Base-by-base conservation (phyloP, 2,113 vertebrate species). In the Tupaia chinensis region DNA sequence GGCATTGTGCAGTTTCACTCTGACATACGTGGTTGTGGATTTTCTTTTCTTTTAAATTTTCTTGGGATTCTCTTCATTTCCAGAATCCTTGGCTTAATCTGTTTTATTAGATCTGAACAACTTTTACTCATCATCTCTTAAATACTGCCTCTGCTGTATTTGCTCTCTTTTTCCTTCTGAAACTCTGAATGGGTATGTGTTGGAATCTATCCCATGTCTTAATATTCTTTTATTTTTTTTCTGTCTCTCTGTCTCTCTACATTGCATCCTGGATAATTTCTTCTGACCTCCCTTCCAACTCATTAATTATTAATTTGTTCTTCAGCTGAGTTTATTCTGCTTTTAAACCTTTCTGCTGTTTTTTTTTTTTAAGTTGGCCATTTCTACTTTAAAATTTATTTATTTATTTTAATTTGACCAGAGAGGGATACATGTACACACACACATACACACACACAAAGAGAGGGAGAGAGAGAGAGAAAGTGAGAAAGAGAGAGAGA, bases 31-130 rank as follows among this genome's bases (percentile, higher is more conserved):
- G 9, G 27, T 5, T 80, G 12, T 76, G 27, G 32, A 27, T 44
- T 95, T 85, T 80, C 13, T 91, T 73, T 74, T 68, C 58, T 63
- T 73, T 53, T 91, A 16, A 61, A 83, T 69, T 94, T 79, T 66
- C n/a, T 68, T 80, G 44, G 15, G n/a, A 60, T 81, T 95, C 10
- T 74, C 19, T 95, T 82, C 54, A 61, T 76, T 87, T 95, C 63
- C 2, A 13, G 32, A 76, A 63, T 68, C 61, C 87, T 69, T 68
- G 32, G 22, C 32, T 69, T 81, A 27, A 27, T 92, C 14, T 77
- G 8, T 76, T 82, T 81, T 19, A 74, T 29, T 76, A 81, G 53
- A 68, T 58, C 54, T 74, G 13, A 44, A 93, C 84, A 85, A 60
- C 60, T 44, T 23, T 77, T 44, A 44, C 44, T 44, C 34, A 53